Base-by-base conservation (phyloP, 2,797 vertebrate genomes). In the Pteropus rufus region DNA sequence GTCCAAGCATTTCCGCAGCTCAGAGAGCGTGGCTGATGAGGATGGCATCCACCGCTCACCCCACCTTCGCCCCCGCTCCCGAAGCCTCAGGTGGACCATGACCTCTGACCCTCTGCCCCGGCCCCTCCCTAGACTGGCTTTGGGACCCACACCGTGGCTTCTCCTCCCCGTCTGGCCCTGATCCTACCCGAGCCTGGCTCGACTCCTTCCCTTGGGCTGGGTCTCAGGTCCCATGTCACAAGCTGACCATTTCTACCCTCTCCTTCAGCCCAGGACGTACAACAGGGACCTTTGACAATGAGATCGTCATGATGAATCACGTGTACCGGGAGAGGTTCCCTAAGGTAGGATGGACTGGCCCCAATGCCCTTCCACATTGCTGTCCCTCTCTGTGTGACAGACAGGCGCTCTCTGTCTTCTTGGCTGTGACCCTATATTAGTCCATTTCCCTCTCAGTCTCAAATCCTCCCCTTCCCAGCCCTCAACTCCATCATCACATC, bases 261-360 rank as follows among this genome's bases (percentile, higher is more conserved):
- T 95, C 41, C 97, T 85, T 1, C 98, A 99, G 99, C 98, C 99
- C 99, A 0, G 99, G 99, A 21, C 98, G 99, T 86, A 99, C 99
- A 0, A 98, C 98, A 0, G 99, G 99, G 94, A 99, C 99, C 31
- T 99, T 99, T 44, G 99, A 99, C 98, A 99, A 99, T 6, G 99
- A 99, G 98, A 99, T 99, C 31, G 99, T 99, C 95, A 99, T 99
- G 99, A 99, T 99, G 99, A 99, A 99, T 98, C 99, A 99, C 80
- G 99, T 99, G 98, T 99, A 99, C 99, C 99, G 99, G 97, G 99
- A 99, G 92, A 98, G 99, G 73, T 99, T 99, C 98, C 99, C 99
- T 44, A 99, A 99, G 99, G 99, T 99, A 98, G 60, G 72, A 85
- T 39, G 39, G 64, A 60, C 70, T 8, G 5, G 72, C 79, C 85